These are phyloP conservation scores for Hesperia comma DNA, from an alignment of 2,888 invertebrate genomes.

Conservation along the genomic window DNA sequence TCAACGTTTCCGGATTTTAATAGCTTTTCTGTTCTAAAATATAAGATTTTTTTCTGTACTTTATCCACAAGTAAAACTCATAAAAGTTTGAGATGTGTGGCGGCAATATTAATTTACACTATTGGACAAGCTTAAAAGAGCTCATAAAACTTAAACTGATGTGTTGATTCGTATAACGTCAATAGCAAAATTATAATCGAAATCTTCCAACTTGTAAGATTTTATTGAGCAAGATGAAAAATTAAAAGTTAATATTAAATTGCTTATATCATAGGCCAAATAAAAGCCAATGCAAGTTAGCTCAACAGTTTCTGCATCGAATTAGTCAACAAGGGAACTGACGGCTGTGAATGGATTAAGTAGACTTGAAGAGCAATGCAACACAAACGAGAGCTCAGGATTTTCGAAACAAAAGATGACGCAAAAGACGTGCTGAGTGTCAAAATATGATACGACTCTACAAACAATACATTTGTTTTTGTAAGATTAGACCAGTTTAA, in stretches of 20 bases:
- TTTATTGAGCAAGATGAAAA: not conserved
- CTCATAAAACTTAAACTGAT: no score
- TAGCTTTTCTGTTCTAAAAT: not conserved
- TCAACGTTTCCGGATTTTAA: not conserved
- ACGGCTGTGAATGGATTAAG: conserved; percentile 23
- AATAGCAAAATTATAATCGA: no score
- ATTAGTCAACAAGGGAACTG: conserved; percentile 24
- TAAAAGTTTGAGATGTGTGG: no score
- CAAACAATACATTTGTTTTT: not conserved
- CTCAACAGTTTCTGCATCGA: not conserved
- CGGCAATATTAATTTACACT: no score
- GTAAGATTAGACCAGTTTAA: no score
- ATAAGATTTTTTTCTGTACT: no score
- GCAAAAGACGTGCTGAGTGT: conserved; percentile 2
- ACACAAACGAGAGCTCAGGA: conserved; percentile 16
- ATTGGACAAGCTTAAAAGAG: no score
- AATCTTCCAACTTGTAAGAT: no score
- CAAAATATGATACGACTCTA: not conserved
- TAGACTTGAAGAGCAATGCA: conserved; percentile 14
- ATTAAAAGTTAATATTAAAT: not conserved
- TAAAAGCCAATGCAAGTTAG: not conserved
- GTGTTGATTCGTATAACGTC: no score
- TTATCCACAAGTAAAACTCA: no score
- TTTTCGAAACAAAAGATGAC: conserved; percentile 1
- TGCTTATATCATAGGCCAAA: not conserved